Conservation (phyloP, 2,113 vertebrate species). For the Todiramphus saurophagus region DNA sequence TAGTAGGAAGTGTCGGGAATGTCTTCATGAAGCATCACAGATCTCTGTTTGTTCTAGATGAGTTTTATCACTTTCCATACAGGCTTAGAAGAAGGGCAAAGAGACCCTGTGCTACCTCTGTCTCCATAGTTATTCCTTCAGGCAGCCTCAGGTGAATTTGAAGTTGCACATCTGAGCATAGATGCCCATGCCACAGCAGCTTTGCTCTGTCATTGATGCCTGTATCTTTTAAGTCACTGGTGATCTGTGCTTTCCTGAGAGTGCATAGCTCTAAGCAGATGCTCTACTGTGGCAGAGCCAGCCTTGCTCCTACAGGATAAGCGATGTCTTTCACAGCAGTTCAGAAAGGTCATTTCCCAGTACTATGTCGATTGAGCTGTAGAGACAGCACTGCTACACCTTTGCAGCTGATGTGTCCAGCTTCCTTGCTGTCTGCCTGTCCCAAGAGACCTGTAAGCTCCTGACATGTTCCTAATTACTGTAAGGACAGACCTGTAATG, state of each 20-base stretch:
- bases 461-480: neutral
- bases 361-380: neutral
- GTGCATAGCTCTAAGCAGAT: neutral
- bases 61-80: rapidly evolving
- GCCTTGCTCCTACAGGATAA: neutral
- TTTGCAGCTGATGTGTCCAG: neutral
- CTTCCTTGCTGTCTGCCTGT: neutral
- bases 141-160: neutral
- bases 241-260: neutral
- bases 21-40: neutral
- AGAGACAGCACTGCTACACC: neutral
- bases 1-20: neutral
- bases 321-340: neutral
- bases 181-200: neutral
- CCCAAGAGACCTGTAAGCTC: neutral
- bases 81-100: neutral
- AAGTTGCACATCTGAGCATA: neutral
- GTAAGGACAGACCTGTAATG: neutral
- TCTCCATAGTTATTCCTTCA: neutral
- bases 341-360: neutral
- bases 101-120: neutral
- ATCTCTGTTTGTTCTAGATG: neutral
- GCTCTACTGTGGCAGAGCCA: neutral
- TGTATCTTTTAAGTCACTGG: neutral
- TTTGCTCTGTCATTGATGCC: neutral